Base-by-base conservation (phyloP, 2,888 invertebrate genomes). In the Cosmorhoe ocellata region DNA sequence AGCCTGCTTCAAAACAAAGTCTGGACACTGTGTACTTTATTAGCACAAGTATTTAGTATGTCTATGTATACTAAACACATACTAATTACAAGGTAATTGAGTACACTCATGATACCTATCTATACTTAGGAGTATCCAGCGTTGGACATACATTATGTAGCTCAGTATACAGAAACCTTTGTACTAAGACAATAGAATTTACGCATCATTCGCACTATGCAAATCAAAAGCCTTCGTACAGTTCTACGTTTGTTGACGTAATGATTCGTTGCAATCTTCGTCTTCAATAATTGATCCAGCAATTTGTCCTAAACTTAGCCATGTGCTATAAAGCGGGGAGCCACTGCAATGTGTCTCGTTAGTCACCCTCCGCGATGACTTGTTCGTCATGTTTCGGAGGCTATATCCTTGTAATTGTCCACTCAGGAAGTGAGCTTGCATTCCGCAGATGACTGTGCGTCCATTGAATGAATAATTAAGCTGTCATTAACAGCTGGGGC, bases 391-490 rank as follows among this genome's bases (percentile, higher is more conserved):
- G 71, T 72, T 71, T 67, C 61, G 63, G 61, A 64, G 71, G 78
- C 81, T 42, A 41, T 41, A 79, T 77, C 74, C 74, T 71, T 70
- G 74, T 81, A 84, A 85, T 85, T 83, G 84, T 81, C 71, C 69
- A 74, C 74, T 71, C 84, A 83, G 87, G 87, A 87, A 85, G 79
- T 82, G 78, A 79, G 74, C 77, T 68, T 74, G 78, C 84, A 82
- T 81, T 80, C 81, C 79, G 61, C 75, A 79, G 76, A 79, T 81
- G 79, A 70, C 71, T 74, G 74, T 64, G 66, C 71, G 71, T 68
- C 65, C 69, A 70, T 69, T 64, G 79, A 79, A 78, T 70, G 59
- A 67, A 66, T 76, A 73, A 76, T 71, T 76, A 68, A 69, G 58
- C 53, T 64, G 56, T 70, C 66, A 67, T 65, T 62, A 55, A 59